Percentiles rank a stretch among this genome's conserved stretches.
Evolutionary conservation across 1,140 invertebrate species (phyloP).

Genomic region (Uloborus diversus): DNA sequence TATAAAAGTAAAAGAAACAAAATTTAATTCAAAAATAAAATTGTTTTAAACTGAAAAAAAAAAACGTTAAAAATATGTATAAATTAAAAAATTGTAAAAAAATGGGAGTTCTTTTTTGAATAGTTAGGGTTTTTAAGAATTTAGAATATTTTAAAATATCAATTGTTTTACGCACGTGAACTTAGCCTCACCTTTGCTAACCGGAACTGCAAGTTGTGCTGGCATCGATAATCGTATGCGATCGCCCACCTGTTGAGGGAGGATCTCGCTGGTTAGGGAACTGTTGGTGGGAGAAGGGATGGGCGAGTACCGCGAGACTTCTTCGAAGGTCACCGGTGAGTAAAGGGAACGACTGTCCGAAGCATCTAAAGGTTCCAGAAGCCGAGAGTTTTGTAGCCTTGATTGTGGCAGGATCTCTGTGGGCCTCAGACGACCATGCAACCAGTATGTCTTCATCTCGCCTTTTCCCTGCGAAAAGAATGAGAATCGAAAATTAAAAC

Average conservation of each 20-base stretch:
- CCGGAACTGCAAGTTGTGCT: not conserved
- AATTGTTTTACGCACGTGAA: not conserved
- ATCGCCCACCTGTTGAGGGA: not conserved
- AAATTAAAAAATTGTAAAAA: not conserved
- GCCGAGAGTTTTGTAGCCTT: not conserved
- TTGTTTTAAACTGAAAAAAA: too few relatives aligned
- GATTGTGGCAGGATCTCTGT: too few relatives aligned
- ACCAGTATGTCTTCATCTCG: conserved; percentile 93
- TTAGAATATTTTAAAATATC: not conserved
- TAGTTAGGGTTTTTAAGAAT: not conserved
- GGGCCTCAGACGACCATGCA: conserved; percentile 75
- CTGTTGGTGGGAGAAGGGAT: conserved; percentile 20
- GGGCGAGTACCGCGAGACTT: conserved; percentile 72
- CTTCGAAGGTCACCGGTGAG: conserved; percentile 85
- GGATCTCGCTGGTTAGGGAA: conserved; percentile 2
- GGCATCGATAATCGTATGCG: conserved; percentile 9
- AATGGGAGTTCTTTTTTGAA: not conserved
- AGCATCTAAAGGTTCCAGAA: conserved; percentile 65
- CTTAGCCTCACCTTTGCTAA: conserved; percentile 16
- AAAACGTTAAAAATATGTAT: not conserved
- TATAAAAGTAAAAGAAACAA: not conserved
- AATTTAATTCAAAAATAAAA: too few relatives aligned
- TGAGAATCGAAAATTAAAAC: too few relatives aligned
- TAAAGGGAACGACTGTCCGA: conserved; percentile 66
- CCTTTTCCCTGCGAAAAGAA: conserved; percentile 71